Conservation (phyloP, 2,113 vertebrate species). For the Eulacestoma nigropectus region DNA sequence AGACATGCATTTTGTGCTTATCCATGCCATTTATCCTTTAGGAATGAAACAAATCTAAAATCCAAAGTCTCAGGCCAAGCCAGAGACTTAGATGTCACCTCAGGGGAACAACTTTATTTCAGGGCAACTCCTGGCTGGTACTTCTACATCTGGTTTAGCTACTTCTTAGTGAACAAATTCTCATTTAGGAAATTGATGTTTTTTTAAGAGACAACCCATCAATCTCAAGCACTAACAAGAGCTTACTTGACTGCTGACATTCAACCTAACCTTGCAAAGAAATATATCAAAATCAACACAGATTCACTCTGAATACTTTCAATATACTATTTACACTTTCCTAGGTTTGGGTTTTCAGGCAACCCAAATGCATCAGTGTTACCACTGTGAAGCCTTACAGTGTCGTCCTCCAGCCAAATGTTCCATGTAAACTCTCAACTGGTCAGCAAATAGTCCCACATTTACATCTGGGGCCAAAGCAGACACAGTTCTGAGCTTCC, state of each 20-base stretch:
- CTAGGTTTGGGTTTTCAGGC: background rate
- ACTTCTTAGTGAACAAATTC: background rate
- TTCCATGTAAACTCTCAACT: background rate
- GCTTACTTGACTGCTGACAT: background rate
- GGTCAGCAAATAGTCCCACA: background rate
- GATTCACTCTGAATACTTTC: background rate
- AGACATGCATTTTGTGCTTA: background rate
- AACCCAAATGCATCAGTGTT: background rate
- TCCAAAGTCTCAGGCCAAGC: too few relatives aligned
- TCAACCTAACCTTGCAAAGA: background rate
- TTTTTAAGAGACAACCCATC: background rate
- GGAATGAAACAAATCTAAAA: background rate
- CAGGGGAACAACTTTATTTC: background rate
- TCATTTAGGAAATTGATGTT: background rate
- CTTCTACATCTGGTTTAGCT: background rate
- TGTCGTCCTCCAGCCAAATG: background rate
- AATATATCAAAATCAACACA: background rate
- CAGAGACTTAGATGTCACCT: background rate
- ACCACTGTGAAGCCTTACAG: background rate
- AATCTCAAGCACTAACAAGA: background rate
- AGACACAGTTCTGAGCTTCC: background rate
- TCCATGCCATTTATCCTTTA: background rate
- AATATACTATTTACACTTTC: background rate
- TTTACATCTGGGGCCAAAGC: background rate
- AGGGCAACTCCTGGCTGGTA: background rate